Evolutionary conservation across 2,797 vertebrate species (phyloP), one percentile per base, ranked within the genome.

Genomic region (Nannoperca obscura): DNA sequence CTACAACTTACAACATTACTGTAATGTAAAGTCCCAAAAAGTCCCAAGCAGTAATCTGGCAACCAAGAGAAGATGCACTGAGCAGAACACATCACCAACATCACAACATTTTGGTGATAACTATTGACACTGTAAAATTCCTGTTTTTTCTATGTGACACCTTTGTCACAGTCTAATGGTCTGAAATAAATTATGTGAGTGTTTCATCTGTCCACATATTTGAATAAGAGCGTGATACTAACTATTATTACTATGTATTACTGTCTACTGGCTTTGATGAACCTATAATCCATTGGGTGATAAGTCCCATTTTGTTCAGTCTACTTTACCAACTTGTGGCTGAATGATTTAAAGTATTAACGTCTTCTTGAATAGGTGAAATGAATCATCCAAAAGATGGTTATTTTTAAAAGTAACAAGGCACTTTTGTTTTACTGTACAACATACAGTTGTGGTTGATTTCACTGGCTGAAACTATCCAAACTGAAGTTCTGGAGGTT

Each of bases 1-100:
- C n/a, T n/a, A n/a, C n/a, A n/a, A n/a, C 27, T 17, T 5, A 17
- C 27, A 52, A 61, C 27, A 65, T 42, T 34, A 24, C 7, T 19
- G 13, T 8, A 11, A 22, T 4, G 69, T 22, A 17, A n/a, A n/a
- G n/a, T n/a, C n/a, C 76, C 61, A 68, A 30, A 50, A 24, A 20
- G 55, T 63, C 58, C 74, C 73, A 76, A 42, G 66, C 7, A 57
- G 49, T 74, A 85, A 86, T 86, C 64, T 70, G 44, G 24, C 62
- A 64, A 58, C 58, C 5, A 7, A 52, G 55, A 11, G 20, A 71
- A 12, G 8, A 69, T 4, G 19, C 32, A 59, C 34, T 50, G 61
- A 61, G 65, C 53, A 64, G 36, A 71, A 55, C 5, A 24, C 14
- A 11, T 49, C 20, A 57, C 15, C 9, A 22, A 59, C 6, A 42